Conservation (phyloP, 2,113 vertebrate genomes). For the Lontra canadensis region DNA sequence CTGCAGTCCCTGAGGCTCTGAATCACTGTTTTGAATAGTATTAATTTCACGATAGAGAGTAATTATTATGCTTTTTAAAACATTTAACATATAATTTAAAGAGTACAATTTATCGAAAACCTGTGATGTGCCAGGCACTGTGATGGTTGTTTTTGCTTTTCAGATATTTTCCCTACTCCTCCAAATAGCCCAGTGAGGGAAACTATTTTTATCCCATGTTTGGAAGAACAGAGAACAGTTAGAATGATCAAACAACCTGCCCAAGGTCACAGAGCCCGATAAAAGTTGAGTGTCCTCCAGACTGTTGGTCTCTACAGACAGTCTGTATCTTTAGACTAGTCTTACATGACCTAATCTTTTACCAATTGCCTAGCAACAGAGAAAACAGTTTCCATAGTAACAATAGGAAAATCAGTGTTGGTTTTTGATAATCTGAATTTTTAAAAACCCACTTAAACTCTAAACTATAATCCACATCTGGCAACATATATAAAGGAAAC, state of each 20-base stretch:
- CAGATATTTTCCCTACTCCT: conserved; percentile 4
- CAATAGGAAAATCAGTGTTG: conserved; percentile 51
- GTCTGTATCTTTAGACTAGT: not conserved
- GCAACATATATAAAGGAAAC: conserved; percentile 34
- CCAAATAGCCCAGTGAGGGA: not conserved
- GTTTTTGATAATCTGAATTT: conserved; percentile 57
- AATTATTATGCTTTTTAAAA: not conserved
- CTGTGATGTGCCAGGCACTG: not conserved
- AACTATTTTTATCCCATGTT: conserved; percentile 21
- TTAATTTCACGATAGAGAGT: not conserved
- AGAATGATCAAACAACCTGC: not conserved
- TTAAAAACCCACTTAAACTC: conserved; percentile 8
- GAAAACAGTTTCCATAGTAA: conserved; percentile 72
- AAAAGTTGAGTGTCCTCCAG: conserved; percentile 11
- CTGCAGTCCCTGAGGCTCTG: not conserved
- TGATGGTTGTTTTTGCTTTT: conserved; percentile 38
- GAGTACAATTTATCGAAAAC: not conserved
- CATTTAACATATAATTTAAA: conserved; percentile 18
- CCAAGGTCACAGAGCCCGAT: not conserved
- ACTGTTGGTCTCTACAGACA: not conserved
- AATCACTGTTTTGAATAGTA: not conserved
- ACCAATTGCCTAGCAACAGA: conserved; percentile 58
- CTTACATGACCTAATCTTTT: conserved; percentile 22
- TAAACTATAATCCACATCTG: conserved; percentile 52
- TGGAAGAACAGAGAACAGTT: not conserved